phyloP scores from a whole-genome alignment of 2,888 invertebrate species.

The Diaphora mendica region DNA sequence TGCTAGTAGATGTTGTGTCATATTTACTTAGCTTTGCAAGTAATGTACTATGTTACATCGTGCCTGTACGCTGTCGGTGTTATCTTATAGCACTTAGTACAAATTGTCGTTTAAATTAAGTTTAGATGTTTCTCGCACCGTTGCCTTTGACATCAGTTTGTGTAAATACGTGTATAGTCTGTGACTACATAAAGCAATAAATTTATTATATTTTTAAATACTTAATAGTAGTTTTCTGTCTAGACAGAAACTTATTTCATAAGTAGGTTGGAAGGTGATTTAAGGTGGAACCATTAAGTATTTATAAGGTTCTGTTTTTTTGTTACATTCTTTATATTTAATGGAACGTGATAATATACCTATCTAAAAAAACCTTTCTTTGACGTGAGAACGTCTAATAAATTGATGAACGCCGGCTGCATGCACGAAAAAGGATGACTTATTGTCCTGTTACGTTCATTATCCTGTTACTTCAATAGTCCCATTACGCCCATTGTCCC shows the following conservation, averaged over 20 bases:
- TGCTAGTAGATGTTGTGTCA: constrained; percentile 1
- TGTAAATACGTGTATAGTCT: not conserved
- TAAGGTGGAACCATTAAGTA: not conserved
- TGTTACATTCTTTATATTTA: not conserved
- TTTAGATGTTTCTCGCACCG: constrained; percentile 5
- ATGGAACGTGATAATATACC: not conserved
- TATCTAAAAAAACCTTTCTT: too few relatives aligned
- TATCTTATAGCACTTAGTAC: constrained; percentile 16
- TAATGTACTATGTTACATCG: constrained; percentile 4
- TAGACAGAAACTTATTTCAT: not conserved
- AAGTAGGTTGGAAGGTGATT: not conserved
- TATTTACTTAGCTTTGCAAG: not conserved
- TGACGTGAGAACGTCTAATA: too few relatives aligned
- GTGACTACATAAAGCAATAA: not conserved
- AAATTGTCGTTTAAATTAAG: constrained; percentile 12
- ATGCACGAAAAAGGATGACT: too few relatives aligned
- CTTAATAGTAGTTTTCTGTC: not conserved
- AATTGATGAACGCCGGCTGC: too few relatives aligned
- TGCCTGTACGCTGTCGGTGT: constrained; percentile 8
- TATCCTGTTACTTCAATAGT: too few relatives aligned
- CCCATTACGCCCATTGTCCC: too few relatives aligned
- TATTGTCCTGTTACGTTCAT: too few relatives aligned
- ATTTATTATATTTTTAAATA: not conserved
- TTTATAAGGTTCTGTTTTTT: not conserved
- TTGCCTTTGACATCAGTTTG: not conserved